A percentile compares a stretch with the other conserved stretches of the same genome.
These are phyloP conservation scores for Falco novaeseelandiae DNA, from an alignment of 2,797 vertebrate genomes.

Conservation along the genomic window DNA sequence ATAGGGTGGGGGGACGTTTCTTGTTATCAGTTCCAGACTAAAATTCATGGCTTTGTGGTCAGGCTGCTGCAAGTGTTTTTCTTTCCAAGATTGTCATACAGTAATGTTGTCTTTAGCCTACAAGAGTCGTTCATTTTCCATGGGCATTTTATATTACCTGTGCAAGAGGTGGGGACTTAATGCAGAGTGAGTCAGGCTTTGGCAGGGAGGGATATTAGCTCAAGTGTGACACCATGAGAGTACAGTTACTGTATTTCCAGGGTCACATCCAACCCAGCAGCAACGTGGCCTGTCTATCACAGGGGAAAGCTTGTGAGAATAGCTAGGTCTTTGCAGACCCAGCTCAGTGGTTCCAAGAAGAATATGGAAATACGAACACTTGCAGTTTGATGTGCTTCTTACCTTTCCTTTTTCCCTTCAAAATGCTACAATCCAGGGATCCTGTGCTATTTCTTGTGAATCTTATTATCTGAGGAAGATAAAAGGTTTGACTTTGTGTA, in stretches of 20 bases:
- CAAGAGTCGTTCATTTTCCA: neutral
- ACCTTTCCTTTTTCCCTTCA: neutral
- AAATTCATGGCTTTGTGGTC: neutral
- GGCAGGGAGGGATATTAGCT: neutral
- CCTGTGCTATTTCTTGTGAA: neutral
- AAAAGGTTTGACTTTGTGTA: neutral
- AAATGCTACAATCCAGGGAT: neutral
- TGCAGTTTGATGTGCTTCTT: neutral
- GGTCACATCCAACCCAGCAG: neutral
- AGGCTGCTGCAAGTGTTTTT: neutral
- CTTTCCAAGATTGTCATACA: neutral
- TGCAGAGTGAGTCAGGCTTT: neutral
- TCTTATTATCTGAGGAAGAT: neutral
- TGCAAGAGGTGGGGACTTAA: neutral
- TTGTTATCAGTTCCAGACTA: neutral
- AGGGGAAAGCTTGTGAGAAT: neutral
- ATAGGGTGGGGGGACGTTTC: accelerated
- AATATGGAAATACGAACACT: neutral
- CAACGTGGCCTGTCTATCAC: accelerated
- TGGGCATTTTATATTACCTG: neutral
- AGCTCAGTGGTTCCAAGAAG: neutral
- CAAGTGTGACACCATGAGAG: neutral
- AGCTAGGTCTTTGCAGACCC: neutral
- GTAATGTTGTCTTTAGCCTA: neutral
- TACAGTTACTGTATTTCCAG: neutral